These are phyloP conservation scores for Paguma larvata DNA, from an alignment of 2,797 vertebrate species.

Conservation along the genomic window DNA sequence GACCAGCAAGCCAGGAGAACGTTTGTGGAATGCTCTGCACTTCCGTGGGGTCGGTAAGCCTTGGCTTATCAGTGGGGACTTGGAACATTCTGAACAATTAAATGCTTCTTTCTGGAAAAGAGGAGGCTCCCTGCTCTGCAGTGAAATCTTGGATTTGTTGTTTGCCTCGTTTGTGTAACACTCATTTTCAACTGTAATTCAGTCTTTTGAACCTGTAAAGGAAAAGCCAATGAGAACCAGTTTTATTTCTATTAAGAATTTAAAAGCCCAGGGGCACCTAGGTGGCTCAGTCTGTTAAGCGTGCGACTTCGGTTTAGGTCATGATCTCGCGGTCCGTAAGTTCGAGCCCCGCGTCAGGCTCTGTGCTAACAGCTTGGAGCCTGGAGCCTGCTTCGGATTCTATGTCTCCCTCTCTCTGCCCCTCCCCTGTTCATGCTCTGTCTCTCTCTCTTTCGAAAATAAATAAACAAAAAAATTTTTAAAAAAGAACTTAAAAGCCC, in stretches of 20 bases:
- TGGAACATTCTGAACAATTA: neutral
- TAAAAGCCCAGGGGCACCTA: neutral
- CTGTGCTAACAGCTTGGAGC: no score
- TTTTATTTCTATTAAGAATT: conserved; percentile 36
- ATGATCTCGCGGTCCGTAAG: no score
- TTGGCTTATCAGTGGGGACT: neutral
- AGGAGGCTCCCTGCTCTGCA: neutral
- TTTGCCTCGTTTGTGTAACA: neutral
- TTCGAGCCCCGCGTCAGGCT: no score
- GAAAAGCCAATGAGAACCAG: conserved; percentile 1
- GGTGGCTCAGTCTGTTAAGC: no score
- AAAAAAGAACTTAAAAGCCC: neutral
- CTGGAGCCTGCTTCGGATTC: no score
- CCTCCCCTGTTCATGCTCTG: no score
- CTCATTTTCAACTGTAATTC: conserved; percentile 50
- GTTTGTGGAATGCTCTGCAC: neutral
- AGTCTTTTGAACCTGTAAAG: neutral
- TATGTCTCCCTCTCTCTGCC: no score
- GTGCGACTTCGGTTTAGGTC: no score
- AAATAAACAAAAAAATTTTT: no score
- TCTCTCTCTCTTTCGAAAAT: no score
- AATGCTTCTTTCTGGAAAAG: neutral
- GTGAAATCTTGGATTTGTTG: neutral
- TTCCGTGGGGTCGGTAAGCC: neutral
- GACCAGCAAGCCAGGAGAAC: neutral